Percentiles rank a stretch among this genome's conserved stretches.
Evolutionary conservation across 2,888 invertebrate species (phyloP).

Genomic region (Elysia crispata): DNA sequence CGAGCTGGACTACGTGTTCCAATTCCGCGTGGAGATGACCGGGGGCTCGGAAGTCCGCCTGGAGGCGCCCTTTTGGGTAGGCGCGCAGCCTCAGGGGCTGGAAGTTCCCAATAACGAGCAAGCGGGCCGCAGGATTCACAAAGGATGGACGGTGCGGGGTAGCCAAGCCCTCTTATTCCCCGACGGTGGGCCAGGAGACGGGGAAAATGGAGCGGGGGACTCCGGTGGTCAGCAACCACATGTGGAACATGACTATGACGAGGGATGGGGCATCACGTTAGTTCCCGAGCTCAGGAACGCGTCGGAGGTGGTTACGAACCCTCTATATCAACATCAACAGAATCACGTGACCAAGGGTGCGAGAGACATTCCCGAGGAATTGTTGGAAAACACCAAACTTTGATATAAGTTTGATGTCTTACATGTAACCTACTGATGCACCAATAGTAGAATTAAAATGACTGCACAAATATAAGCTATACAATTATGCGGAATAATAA

Average conservation of each 20-base stretch:
- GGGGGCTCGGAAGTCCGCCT: conserved; percentile 67
- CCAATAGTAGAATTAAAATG: too few species aligned
- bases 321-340: conserved; percentile 53
- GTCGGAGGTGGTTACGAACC: conserved; percentile 61
- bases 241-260: conserved; percentile 44
- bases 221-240: conserved; percentile 15
- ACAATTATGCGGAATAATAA: too few species aligned
- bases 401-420: conserved; percentile 39
- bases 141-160: conserved; percentile 63
- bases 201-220: conserved; percentile 22
- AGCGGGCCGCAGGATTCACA: conserved; percentile 56
- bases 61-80: conserved; percentile 72
- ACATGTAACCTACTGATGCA: too few species aligned
- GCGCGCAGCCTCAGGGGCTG: conserved; percentile 64
- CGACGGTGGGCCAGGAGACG: conserved; percentile 12
- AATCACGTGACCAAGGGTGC: conserved; percentile 39
- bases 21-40: conserved; percentile 73
- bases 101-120: conserved; percentile 56
- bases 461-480: too few species aligned
- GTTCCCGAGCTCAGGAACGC: conserved; percentile 62
- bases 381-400: conserved; percentile 61
- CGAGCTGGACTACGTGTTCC: conserved; percentile 73
- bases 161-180: not conserved
- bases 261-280: conserved; percentile 35
- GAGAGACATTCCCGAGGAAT: conserved; percentile 52